Conservation (phyloP, 2,888 invertebrate genomes). For the Blastobasis lacticolella region DNA sequence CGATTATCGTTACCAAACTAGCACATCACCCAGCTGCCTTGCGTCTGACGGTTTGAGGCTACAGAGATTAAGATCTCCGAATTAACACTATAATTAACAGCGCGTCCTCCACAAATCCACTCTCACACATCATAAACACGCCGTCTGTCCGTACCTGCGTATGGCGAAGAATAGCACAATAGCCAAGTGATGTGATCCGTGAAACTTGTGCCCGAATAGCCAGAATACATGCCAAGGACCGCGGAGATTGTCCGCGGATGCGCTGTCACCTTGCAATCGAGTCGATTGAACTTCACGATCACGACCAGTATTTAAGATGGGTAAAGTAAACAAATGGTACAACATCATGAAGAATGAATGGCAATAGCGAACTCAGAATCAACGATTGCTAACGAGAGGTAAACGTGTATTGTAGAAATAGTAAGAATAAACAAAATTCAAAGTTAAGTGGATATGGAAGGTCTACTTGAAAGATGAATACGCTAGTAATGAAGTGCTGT, state of each 20-base stretch:
- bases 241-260: conserved; percentile 47
- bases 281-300: conserved; percentile 9
- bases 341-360: no score
- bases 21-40: no score
- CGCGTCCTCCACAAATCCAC: conserved; percentile 18
- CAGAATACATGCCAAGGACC: conserved; percentile 53
- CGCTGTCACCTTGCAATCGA: conserved; percentile 55
- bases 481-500: no score
- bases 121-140: conserved; percentile 33
- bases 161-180: conserved; percentile 48
- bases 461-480: no score
- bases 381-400: no score
- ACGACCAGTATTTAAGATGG: not conserved
- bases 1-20: no score
- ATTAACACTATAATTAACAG: not conserved
- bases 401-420: no score
- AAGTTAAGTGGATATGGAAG: no score
- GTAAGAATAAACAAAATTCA: no score
- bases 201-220: conserved; percentile 31
- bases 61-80: not conserved
- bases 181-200: conserved; percentile 51
- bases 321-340: no score
- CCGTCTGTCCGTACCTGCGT: conserved; percentile 39
- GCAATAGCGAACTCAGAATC: no score
- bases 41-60: not conserved